Evolutionary conservation across 2,797 vertebrate species (phyloP).

Genomic region (Vipera ursinii): DNA sequence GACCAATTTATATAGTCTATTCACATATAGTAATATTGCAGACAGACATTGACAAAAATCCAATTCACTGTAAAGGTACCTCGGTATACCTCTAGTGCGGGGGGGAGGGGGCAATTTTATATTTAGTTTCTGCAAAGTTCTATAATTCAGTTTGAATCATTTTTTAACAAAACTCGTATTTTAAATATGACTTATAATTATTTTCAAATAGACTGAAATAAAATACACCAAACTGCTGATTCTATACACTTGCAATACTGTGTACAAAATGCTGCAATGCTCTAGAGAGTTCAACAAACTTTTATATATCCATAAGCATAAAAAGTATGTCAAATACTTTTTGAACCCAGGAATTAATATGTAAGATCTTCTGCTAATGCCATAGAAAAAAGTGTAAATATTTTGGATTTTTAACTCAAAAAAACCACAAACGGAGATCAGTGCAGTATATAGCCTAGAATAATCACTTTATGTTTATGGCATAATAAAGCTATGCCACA

Average conservation of each 20-base stretch:
- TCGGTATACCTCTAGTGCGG: neutral
- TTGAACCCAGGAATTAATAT: neutral
- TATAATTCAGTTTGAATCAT: neutral
- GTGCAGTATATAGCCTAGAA: neutral
- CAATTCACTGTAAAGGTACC: neutral
- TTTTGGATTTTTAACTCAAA: neutral
- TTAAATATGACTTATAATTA: neutral
- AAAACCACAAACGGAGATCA: neutral
- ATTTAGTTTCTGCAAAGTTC: neutral
- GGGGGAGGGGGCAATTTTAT: neutral
- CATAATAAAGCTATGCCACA: neutral
- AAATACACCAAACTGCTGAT: neutral
- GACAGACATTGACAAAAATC: neutral
- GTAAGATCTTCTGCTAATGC: neutral
- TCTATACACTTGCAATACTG: neutral
- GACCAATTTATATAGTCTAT: neutral
- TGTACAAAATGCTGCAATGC: neutral
- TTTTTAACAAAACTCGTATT: neutral
- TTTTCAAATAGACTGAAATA: neutral
- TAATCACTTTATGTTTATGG: neutral
- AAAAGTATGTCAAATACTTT: neutral
- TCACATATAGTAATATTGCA: neutral
- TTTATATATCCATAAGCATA: neutral
- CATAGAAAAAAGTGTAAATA: neutral
- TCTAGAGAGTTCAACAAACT: neutral